Conservation (phyloP, 2,113 vertebrate species). For the Hydrochoerus hydrochaeris region DNA sequence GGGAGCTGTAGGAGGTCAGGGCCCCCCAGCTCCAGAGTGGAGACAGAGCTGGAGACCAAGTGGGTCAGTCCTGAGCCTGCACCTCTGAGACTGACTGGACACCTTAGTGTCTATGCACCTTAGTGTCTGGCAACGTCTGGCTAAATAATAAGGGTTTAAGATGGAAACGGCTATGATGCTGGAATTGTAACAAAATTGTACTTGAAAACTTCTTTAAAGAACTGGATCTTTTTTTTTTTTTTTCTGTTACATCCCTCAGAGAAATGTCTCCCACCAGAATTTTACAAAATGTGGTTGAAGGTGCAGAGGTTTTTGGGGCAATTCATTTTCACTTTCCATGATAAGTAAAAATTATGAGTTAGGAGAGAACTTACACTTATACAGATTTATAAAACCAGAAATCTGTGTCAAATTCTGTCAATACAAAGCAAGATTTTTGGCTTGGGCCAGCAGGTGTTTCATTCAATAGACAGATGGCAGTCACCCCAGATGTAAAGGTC, state of each 20-base stretch:
- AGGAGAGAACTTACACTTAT: not conserved
- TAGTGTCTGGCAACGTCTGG: not conserved
- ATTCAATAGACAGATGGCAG: not conserved
- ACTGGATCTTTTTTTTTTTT: not conserved
- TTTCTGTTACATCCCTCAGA: not conserved
- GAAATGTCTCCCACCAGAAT: not conserved
- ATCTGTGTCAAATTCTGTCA: not conserved
- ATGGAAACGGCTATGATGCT: not conserved
- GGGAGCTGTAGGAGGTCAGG: not conserved
- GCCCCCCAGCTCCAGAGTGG: not conserved
- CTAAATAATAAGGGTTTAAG: not conserved
- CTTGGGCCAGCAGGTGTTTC: not conserved
- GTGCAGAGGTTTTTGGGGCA: not conserved
- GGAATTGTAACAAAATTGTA: not conserved
- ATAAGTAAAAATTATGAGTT: not conserved
- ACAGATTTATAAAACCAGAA: not conserved
- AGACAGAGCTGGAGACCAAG: not conserved
- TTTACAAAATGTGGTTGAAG: not conserved
- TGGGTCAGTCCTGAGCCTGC: not conserved
- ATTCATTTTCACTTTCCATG: slow-evolving; percentile 16
- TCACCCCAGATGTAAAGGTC: not conserved
- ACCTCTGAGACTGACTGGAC: not conserved
- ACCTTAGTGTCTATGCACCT: not conserved
- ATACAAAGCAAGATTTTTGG: not conserved
- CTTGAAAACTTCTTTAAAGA: slow-evolving; percentile 5